A percentile compares a stretch with the other conserved stretches of the same genome.
Conservation (phyloP, 2,113 vertebrate genomes). For the Rutilus rutilus region DNA sequence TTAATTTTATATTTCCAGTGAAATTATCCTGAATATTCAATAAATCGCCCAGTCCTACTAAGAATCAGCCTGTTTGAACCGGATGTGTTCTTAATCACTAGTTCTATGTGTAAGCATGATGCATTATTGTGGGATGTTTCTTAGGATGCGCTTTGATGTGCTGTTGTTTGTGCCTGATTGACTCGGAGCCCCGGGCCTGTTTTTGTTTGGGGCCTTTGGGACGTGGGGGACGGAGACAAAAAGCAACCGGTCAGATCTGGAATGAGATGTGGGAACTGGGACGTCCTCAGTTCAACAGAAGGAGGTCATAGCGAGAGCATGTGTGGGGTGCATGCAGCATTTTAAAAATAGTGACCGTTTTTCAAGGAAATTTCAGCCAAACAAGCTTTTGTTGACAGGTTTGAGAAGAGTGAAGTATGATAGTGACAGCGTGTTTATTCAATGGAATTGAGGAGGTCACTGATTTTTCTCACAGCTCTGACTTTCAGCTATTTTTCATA, state of each 20-base stretch:
- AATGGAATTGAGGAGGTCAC: constrained; percentile 4
- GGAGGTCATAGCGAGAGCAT: constrained; percentile 35
- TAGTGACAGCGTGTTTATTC: constrained; percentile 38
- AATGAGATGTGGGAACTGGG: constrained; percentile 54
- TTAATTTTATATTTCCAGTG: not conserved
- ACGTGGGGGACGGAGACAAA: constrained; percentile 26
- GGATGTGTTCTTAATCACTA: constrained; percentile 4
- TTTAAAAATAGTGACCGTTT: constrained; percentile 36
- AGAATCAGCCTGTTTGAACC: not conserved
- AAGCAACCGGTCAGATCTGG: constrained; percentile 36
- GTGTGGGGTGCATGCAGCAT: not conserved
- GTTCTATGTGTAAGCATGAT: not conserved
- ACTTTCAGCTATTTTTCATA: constrained; percentile 51
- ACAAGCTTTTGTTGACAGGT: not conserved
- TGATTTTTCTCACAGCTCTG: constrained; percentile 29
- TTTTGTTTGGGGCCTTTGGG: constrained; percentile 26
- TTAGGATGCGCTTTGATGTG: not conserved
- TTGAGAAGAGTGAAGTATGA: not conserved
- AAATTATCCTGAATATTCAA: not conserved
- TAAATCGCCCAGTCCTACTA: not conserved
- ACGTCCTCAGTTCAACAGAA: constrained; percentile 35
- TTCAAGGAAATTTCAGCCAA: constrained; percentile 34
- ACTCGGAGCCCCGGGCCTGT: not conserved
- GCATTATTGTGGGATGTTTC: constrained; percentile 15
- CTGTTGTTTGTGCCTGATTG: constrained; percentile 15